These are phyloP conservation scores for Cataglyphis altisquamis DNA, from an alignment of 2,888 invertebrate species.

Conservation along the genomic window DNA sequence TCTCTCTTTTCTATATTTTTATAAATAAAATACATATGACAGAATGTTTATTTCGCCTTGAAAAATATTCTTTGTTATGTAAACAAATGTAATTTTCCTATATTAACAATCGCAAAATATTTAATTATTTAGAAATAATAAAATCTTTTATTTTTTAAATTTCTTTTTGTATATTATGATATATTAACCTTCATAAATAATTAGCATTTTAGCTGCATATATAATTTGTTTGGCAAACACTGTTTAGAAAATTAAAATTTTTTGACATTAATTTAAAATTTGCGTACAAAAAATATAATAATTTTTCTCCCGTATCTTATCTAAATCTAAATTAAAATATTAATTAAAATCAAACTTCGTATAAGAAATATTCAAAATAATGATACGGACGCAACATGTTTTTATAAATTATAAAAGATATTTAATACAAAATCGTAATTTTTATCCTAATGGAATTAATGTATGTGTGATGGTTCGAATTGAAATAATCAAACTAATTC, in stretches of 20 bases:
- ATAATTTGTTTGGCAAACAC: not conserved
- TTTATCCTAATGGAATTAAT: not conserved
- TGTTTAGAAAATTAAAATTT: not conserved
- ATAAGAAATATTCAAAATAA: not conserved
- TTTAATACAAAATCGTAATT: not conserved
- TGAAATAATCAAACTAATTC: conserved; percentile 2
- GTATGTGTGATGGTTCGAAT: not conserved
- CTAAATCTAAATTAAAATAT: not conserved
- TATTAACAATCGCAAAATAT: not conserved
- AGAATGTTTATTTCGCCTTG: not conserved
- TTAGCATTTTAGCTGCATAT: not conserved
- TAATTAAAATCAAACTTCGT: not conserved
- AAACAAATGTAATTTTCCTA: not conserved
- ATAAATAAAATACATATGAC: conserved; percentile 12
- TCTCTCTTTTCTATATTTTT: conserved; percentile 3
- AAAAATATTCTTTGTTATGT: not conserved
- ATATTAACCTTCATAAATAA: not conserved
- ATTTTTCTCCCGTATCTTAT: conserved; percentile 1
- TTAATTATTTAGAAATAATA: not conserved
- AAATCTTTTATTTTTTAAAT: not conserved
- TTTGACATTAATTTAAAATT: not conserved
- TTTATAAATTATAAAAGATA: not conserved
- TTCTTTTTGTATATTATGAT: not conserved
- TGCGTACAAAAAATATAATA: not conserved
- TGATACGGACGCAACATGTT: not conserved